phyloP scores from a whole-genome alignment of 2,113 vertebrate genomes.

The Ctenodactylus gundi region DNA sequence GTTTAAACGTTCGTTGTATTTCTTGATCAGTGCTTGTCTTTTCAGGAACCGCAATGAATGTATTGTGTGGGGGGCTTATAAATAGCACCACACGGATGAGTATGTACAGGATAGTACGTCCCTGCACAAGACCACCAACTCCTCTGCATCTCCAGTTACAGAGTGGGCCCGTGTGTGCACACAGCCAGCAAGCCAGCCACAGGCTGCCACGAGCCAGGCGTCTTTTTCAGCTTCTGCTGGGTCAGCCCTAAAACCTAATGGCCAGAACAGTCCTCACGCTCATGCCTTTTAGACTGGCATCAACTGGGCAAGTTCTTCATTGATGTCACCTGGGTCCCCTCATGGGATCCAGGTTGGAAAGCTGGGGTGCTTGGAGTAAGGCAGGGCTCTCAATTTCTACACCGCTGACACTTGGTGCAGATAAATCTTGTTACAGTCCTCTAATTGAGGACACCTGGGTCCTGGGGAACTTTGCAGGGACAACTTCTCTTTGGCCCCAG shows the following conservation, averaged over 20 bases:
- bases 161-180: not conserved
- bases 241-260: not conserved
- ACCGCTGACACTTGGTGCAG: not conserved
- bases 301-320: not conserved
- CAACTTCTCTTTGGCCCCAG: not conserved
- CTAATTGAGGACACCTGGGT: not conserved
- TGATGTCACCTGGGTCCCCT: not conserved
- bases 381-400: not conserved
- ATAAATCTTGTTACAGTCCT: too few species aligned
- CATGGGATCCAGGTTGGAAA: not conserved
- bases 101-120: too few species aligned
- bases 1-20: too few species aligned
- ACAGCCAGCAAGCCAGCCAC: not conserved
- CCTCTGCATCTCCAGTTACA: not conserved
- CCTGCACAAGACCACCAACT: not conserved
- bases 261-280: not conserved
- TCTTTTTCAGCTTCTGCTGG: not conserved
- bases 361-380: not conserved
- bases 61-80: not conserved
- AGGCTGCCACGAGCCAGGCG: not conserved
- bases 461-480: not conserved
- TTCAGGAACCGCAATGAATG: not conserved
- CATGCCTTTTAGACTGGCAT: not conserved
- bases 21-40: too few species aligned
- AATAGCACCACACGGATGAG: not conserved